Percentiles rank a stretch among this genome's conserved stretches.
Evolutionary conservation across 2,888 invertebrate genomes (phyloP).

Genomic region (Phyllotreta striolata): DNA sequence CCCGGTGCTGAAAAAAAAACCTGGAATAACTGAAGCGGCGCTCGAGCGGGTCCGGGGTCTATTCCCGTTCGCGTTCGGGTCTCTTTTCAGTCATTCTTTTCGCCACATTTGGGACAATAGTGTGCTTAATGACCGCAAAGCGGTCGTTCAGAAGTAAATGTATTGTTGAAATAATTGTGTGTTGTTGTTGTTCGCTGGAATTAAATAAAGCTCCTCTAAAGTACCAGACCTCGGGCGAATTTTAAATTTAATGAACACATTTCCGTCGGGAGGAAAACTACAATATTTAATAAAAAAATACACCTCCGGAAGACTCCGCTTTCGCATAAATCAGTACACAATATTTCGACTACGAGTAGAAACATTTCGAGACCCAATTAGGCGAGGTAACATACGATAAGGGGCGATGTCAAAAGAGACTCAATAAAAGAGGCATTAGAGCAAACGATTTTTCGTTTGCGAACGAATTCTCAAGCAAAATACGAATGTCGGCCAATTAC

Average conservation of each 20-base stretch:
- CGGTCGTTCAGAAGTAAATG: slow-evolving; percentile 8
- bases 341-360: slow-evolving; percentile 34
- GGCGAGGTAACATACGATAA: slow-evolving; percentile 47
- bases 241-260: no score
- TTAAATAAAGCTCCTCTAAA: not conserved
- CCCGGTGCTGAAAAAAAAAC: slow-evolving; percentile 13
- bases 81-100: slow-evolving; percentile 42
- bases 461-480: slow-evolving; percentile 38
- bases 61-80: slow-evolving; percentile 41
- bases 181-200: slow-evolving; percentile 1
- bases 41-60: slow-evolving; percentile 37
- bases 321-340: slow-evolving; percentile 20
- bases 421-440: slow-evolving; percentile 49
- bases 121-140: slow-evolving; percentile 20
- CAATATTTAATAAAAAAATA: not conserved
- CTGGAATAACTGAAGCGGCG: slow-evolving; percentile 40
- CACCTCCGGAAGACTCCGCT: slow-evolving; percentile 15
- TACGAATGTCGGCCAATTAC: slow-evolving; percentile 39
- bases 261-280: no score
- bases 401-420: slow-evolving; percentile 44
- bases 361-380: slow-evolving; percentile 47
- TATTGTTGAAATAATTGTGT: slow-evolving; percentile 9
- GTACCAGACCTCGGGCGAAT: no score
- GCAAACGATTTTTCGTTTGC: slow-evolving; percentile 47
- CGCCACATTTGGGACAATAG: slow-evolving; percentile 30